Evolutionary conservation across 1,140 invertebrate species (phyloP).

Genomic region (Musca vetustissima): DNA sequence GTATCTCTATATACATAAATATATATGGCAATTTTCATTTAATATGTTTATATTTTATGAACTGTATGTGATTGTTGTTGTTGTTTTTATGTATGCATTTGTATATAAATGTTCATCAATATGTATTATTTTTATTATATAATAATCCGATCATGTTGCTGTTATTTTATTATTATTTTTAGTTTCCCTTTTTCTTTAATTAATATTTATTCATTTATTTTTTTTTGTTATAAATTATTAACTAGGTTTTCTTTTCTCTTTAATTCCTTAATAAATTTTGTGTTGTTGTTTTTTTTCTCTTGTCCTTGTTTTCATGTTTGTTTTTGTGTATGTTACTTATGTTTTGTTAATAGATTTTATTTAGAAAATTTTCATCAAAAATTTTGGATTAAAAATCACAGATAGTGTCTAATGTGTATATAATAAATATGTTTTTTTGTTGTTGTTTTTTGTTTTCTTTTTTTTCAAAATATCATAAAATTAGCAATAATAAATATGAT

Average conservation of each 20-base stretch:
- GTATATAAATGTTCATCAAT: not conserved
- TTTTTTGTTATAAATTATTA: slow-evolving; percentile 17
- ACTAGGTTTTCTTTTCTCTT: slow-evolving; percentile 18
- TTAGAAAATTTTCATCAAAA: slow-evolving; percentile 54
- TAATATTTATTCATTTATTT: not conserved
- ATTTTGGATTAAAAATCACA: slow-evolving; percentile 58
- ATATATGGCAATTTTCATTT: no score
- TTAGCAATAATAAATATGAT: slow-evolving; percentile 25
- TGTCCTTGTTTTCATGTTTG: slow-evolving; percentile 14
- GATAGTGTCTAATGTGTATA: slow-evolving; percentile 57
- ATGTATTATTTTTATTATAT: not conserved
- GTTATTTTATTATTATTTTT: slow-evolving; percentile 12
- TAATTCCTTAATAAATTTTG: slow-evolving; percentile 21
- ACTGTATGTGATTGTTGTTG: not conserved
- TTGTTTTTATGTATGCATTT: not conserved
- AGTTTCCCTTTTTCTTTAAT: slow-evolving; percentile 18
- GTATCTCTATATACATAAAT: no score
- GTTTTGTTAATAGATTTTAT: slow-evolving; percentile 16
- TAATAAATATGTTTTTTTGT: slow-evolving; percentile 29
- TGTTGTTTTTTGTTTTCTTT: slow-evolving; percentile 36
- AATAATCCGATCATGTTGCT: slow-evolving; percentile 15
- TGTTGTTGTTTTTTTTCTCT: slow-evolving; percentile 13
- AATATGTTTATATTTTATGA: not conserved
- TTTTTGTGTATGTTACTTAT: slow-evolving; percentile 21
- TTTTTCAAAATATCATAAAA: slow-evolving; percentile 44